Base-by-base conservation (phyloP, 2,888 invertebrate genomes). In the Charanyca ferruginea region DNA sequence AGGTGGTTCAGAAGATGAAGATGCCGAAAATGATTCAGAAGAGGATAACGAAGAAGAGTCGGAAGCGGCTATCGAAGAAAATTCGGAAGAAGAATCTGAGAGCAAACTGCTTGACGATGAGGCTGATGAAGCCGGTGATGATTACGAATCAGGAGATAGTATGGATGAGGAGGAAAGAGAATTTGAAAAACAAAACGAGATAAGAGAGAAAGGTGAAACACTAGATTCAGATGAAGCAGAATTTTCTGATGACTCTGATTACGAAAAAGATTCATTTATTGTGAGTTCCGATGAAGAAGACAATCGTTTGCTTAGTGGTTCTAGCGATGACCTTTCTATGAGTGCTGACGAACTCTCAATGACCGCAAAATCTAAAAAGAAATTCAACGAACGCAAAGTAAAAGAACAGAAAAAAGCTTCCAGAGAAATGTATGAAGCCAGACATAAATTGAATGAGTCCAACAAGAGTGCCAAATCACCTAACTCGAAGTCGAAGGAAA, bases 251-350 rank as follows among this genome's bases (percentile, higher is more conserved):
- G 95, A 96, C 57, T 87, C 92, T 0, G 93, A 95, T 70, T 96
- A 95, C 70, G 95, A 95, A 80, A 95, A 92, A 81, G 96, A 93
- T 78, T 96, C 96, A 0, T 96, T 96, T 83, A 82, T 96, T 63
- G 96, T 96, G 2, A 94, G 92, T 73, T 95, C 96, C 2, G 93
- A 94, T 83, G 92, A 91, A 73, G 95, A 95, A 85, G 95, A 96
- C 69, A 67, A 91, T 74, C 87, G 92, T 18, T 84, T 95, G 62
- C 80, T 95, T 13, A 93, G 93, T 84, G 95, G 94, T 0, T 89
- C 93, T n/a, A 93, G 90, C 44, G 92, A 95, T 83, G 95, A 95
- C 75, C 86, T 95, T 23, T 90, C 91, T n/a, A 86, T 92, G 85
- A 92, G 90, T 75, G 93, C 91, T 67, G 92, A 94, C 76, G 95